Evolutionary conservation across 2,113 vertebrate species (phyloP).

Genomic region (Otocyon megalotis): DNA sequence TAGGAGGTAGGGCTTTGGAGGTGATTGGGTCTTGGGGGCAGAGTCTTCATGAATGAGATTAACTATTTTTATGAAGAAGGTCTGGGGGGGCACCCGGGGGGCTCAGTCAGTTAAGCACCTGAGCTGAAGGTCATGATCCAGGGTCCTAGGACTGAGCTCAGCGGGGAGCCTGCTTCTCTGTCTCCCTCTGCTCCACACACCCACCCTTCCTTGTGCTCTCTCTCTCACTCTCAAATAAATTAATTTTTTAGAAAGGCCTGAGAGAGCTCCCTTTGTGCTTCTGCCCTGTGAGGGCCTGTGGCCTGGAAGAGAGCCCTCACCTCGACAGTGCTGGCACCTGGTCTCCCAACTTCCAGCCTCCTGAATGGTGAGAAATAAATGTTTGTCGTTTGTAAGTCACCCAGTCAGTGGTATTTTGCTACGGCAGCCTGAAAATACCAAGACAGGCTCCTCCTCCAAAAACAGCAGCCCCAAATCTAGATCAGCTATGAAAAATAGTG

Average conservation of each 20-base stretch:
- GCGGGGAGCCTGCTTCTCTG: background rate
- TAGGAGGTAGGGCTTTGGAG: background rate
- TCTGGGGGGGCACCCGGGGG: background rate
- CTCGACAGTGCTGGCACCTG: background rate
- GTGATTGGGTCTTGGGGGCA: background rate
- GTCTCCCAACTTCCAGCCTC: background rate
- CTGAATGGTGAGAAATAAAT: background rate
- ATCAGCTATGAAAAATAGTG: background rate
- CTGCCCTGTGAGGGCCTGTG: background rate
- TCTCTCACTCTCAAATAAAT: background rate
- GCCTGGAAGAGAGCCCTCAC: background rate
- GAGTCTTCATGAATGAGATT: background rate
- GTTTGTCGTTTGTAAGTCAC: background rate
- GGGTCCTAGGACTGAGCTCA: background rate
- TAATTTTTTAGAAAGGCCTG: background rate
- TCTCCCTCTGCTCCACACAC: background rate
- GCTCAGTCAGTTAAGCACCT: background rate
- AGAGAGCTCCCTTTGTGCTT: background rate
- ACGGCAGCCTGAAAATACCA: background rate
- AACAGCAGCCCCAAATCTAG: background rate
- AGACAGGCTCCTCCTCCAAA: background rate
- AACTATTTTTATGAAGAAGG: background rate
- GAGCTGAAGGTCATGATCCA: background rate
- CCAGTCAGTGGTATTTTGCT: background rate
- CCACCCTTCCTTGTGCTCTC: background rate